Evolutionary conservation across 2,113 vertebrate species (phyloP).

Genomic region (Aphyosemion australe): DNA sequence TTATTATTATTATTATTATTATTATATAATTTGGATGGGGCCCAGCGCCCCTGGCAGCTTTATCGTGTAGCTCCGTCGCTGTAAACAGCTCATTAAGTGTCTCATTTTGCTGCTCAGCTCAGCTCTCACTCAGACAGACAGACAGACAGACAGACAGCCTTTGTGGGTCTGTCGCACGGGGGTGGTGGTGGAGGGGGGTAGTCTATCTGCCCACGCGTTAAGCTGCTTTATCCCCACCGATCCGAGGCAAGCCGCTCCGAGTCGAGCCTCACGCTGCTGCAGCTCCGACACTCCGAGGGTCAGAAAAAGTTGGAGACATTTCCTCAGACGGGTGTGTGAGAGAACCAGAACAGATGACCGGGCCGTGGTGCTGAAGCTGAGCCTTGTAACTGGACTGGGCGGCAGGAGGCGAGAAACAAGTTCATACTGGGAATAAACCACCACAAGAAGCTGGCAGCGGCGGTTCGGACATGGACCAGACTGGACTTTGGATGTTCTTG

Average conservation of each 20-base stretch:
- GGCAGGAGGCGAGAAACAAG: slow-evolving; percentile 11
- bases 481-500: slow-evolving; percentile 66
- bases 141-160: slow-evolving; percentile 25
- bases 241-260: slow-evolving; percentile 5
- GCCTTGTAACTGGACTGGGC: not conserved
- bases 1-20: too few species aligned
- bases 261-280: slow-evolving; percentile 25
- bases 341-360: slow-evolving; percentile 9
- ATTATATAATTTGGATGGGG: too few species aligned
- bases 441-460: slow-evolving; percentile 57
- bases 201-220: slow-evolving; percentile 74
- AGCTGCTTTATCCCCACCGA: slow-evolving; percentile 72
- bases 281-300: slow-evolving; percentile 29
- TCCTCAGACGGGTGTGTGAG: not conserved
- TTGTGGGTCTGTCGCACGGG: slow-evolving; percentile 35
- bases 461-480: slow-evolving; percentile 63
- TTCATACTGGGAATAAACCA: slow-evolving; percentile 46
- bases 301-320: slow-evolving; percentile 26
- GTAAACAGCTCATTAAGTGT: too few species aligned
- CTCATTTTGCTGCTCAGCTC: slow-evolving; percentile 13
- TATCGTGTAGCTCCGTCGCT: too few species aligned
- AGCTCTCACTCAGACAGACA: slow-evolving; percentile 33
- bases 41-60: too few species aligned
- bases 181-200: slow-evolving; percentile 25
- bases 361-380: slow-evolving; percentile 33